phyloP scores from a whole-genome alignment of 2,797 vertebrate genomes.

The Trematomus bernacchii region DNA sequence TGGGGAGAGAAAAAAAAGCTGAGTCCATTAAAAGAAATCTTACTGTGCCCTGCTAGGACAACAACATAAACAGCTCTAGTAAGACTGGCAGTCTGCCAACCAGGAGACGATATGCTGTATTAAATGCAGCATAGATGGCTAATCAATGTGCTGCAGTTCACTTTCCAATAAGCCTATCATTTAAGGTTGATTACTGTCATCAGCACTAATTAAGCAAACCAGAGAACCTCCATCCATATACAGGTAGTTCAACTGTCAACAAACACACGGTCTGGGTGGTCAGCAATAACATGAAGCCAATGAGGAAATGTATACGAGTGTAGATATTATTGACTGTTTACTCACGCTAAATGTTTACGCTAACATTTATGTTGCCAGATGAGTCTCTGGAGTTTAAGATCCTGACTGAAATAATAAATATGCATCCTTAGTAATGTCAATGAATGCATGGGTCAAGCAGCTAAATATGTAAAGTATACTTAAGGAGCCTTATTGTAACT shows the following conservation, averaged over 20 bases:
- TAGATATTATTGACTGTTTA: not conserved
- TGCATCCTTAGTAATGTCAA: no score
- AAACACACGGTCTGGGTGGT: slow-evolving; percentile 9
- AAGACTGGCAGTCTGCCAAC: slow-evolving; percentile 46
- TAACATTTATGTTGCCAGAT: not conserved
- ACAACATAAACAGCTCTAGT: slow-evolving; percentile 34
- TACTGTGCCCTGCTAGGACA: slow-evolving; percentile 33
- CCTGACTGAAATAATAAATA: not conserved
- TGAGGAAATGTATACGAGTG: not conserved
- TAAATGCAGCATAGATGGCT: slow-evolving; percentile 59
- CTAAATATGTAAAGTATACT: no score
- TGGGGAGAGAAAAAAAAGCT: slow-evolving; percentile 22
- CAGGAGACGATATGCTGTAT: slow-evolving; percentile 44
- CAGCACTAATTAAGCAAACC: slow-evolving; percentile 65
- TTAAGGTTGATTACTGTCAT: slow-evolving; percentile 71
- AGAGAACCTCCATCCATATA: slow-evolving; percentile 22
- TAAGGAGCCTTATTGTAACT: no score
- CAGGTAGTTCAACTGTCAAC: slow-evolving; percentile 40
- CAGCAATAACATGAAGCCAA: slow-evolving; percentile 9
- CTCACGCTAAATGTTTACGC: not conserved
- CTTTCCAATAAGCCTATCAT: slow-evolving; percentile 66
- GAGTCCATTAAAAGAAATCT: slow-evolving; percentile 58
- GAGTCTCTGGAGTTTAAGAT: not conserved
- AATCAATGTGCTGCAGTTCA: slow-evolving; percentile 66
- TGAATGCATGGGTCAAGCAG: not conserved